phyloP scores from a whole-genome alignment of 2,888 invertebrate genomes.

The Himalopsyche anomala region DNA sequence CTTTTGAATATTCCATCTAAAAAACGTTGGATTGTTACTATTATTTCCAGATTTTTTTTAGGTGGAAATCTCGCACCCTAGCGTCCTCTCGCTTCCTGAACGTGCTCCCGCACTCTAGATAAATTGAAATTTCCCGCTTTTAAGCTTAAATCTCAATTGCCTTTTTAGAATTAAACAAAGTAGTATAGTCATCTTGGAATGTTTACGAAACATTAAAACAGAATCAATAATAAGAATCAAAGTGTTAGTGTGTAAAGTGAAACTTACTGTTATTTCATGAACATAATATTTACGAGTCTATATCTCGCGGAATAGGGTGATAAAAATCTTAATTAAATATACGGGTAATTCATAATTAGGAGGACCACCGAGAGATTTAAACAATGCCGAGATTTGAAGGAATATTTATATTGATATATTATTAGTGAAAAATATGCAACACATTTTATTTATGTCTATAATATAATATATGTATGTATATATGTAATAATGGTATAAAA shows the following conservation, averaged over 20 bases:
- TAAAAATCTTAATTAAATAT: slow-evolving; percentile 26
- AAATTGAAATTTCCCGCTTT: slow-evolving; percentile 42
- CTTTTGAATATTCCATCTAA: too few species aligned
- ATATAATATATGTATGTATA: not conserved
- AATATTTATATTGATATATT: slow-evolving; percentile 22
- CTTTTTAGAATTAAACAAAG: slow-evolving; percentile 55
- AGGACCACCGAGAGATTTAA: slow-evolving; percentile 35
- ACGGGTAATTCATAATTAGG: slow-evolving; percentile 41
- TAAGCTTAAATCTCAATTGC: slow-evolving; percentile 58
- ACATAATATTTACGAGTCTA: slow-evolving; percentile 13
- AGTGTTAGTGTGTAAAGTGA: not conserved
- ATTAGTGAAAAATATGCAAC: slow-evolving; percentile 23
- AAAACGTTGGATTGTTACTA: too few species aligned
- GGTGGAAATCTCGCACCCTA: too few species aligned
- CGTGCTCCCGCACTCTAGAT: not conserved
- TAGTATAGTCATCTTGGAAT: slow-evolving; percentile 42
- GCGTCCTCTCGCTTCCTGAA: too few species aligned
- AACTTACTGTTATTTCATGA: slow-evolving; percentile 8
- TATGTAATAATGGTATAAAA: slow-evolving; percentile 19
- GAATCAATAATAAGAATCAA: slow-evolving; percentile 6
- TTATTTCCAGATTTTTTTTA: too few species aligned
- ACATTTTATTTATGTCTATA: slow-evolving; percentile 31
- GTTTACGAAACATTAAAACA: slow-evolving; percentile 29
- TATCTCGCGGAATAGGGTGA: slow-evolving; percentile 12
- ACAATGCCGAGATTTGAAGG: slow-evolving; percentile 20